A percentile compares a stretch with the other conserved stretches of the same genome.
These are phyloP conservation scores for Corvus hawaiiensis DNA, from an alignment of 2,113 vertebrate genomes.

Conservation along the genomic window DNA sequence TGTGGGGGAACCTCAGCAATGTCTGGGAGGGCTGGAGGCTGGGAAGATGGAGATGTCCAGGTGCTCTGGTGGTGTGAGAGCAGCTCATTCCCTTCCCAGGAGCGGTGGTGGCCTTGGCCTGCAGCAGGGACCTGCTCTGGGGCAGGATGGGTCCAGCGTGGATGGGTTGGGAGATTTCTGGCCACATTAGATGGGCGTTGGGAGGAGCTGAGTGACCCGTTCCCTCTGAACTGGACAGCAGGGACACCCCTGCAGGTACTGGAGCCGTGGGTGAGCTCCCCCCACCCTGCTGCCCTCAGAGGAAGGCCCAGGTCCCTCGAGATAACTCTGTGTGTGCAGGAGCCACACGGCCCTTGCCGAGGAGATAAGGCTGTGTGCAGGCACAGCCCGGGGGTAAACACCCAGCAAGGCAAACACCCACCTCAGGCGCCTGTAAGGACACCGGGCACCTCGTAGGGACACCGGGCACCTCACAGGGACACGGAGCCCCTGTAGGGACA, in stretches of 20 bases:
- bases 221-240: background rate
- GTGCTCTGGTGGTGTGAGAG: background rate
- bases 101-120: background rate
- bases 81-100: background rate
- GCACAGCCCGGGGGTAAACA: background rate
- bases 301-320: background rate
- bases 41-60: background rate
- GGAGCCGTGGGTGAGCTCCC: background rate
- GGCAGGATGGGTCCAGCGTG: accelerated
- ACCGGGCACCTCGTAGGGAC: too few relatives aligned
- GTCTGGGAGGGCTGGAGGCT: background rate
- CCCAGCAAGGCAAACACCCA: background rate
- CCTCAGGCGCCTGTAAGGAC: background rate
- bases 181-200: accelerated
- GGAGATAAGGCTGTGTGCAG: background rate
- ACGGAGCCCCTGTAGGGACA: background rate
- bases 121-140: background rate
- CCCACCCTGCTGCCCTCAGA: accelerated
- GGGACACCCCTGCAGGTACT: accelerated
- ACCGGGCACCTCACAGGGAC: too few relatives aligned
- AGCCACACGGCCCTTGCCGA: background rate
- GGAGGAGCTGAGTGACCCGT: background rate
- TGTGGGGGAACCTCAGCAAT: accelerated
- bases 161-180: background rate
- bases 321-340: background rate